Conservation (phyloP, 2,113 vertebrate species). For the Conger conger region DNA sequence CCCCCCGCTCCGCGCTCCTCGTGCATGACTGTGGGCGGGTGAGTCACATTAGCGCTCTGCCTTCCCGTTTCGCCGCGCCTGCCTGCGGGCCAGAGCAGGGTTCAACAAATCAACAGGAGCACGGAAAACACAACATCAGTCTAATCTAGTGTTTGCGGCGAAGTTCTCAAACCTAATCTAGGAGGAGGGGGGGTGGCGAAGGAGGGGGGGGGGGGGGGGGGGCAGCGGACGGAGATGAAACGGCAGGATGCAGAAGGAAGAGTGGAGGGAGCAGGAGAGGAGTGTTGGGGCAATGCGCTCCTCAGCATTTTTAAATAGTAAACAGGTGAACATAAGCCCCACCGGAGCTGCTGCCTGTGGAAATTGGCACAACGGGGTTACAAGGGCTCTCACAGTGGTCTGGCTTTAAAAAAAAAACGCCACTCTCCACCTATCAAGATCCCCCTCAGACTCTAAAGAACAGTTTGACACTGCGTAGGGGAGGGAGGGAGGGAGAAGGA, state of each 20-base stretch:
- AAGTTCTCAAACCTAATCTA: constrained; percentile 82
- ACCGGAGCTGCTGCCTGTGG: constrained; percentile 74
- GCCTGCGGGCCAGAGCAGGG: constrained; percentile 50
- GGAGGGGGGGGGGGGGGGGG: constrained; percentile 63
- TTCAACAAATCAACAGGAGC: constrained; percentile 91
- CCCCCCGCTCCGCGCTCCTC: background rate
- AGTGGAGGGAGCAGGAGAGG: constrained; percentile 67
- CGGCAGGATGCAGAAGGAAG: background rate
- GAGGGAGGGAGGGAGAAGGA: constrained; percentile 59
- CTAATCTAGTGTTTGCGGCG: constrained; percentile 85
- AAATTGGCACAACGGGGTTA: constrained; percentile 79
- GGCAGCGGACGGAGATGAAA: background rate
- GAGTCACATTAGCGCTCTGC: constrained; percentile 83
- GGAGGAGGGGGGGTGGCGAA: constrained; percentile 73
- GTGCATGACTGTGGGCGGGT: constrained; percentile 69
- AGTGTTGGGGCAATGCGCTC: constrained; percentile 72
- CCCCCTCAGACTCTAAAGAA: constrained; percentile 87
- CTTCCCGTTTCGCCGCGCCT: constrained; percentile 72
- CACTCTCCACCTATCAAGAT: constrained; percentile 73
- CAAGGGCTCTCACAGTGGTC: constrained; percentile 80
- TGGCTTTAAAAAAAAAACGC: constrained; percentile 74
- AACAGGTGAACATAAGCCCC: constrained; percentile 82
- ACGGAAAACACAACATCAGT: constrained; percentile 83
- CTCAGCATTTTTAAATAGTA: constrained; percentile 83
- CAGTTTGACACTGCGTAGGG: constrained; percentile 77